Conservation (phyloP, 2,797 vertebrate species). For the Pampus argenteus region DNA sequence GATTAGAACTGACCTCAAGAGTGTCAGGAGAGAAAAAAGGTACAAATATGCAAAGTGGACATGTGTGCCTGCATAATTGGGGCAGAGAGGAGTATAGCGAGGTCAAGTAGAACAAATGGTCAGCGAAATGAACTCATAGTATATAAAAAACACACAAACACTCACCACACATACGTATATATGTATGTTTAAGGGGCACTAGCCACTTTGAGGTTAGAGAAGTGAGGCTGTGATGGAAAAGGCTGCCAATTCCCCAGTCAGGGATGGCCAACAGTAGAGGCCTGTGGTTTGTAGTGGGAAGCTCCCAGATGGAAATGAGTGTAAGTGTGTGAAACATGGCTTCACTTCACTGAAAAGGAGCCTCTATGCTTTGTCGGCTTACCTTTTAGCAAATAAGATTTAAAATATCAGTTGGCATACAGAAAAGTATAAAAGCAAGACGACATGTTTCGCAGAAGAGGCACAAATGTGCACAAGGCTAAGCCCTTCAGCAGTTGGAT, state of each 20-base stretch:
- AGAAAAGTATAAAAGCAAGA: conserved; percentile 52
- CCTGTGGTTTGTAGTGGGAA: conserved; percentile 40
- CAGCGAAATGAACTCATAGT: conserved; percentile 56
- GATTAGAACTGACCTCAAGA: conserved; percentile 81
- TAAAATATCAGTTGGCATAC: conserved; percentile 50
- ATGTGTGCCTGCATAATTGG: conserved; percentile 78
- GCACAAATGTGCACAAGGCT: conserved; percentile 57
- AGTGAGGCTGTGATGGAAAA: conserved; percentile 51
- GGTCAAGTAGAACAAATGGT: conserved; percentile 78
- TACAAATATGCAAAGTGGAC: conserved; percentile 77
- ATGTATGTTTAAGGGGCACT: conserved; percentile 46
- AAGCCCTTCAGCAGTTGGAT: conserved; percentile 81
- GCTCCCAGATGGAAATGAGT: conserved; percentile 47
- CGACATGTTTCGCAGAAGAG: conserved; percentile 60
- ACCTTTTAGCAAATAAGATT: conserved; percentile 27
- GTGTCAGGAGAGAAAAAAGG: conserved; percentile 71
- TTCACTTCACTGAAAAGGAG: conserved; percentile 29
- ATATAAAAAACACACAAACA: conserved; percentile 53
- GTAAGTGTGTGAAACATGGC: conserved; percentile 38
- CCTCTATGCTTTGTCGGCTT: conserved; percentile 29
- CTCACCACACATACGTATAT: conserved; percentile 49
- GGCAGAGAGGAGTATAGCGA: conserved; percentile 61
- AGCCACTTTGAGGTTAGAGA: conserved; percentile 58
- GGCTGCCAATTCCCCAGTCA: conserved; percentile 25
- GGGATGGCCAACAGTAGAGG: conserved; percentile 24